Evolutionary conservation across 53 echinoderm and acorn worm genomes (phyloP), one percentile per base, ranked within the genome.

Genomic region (Mesocentrotus franciscanus): DNA sequence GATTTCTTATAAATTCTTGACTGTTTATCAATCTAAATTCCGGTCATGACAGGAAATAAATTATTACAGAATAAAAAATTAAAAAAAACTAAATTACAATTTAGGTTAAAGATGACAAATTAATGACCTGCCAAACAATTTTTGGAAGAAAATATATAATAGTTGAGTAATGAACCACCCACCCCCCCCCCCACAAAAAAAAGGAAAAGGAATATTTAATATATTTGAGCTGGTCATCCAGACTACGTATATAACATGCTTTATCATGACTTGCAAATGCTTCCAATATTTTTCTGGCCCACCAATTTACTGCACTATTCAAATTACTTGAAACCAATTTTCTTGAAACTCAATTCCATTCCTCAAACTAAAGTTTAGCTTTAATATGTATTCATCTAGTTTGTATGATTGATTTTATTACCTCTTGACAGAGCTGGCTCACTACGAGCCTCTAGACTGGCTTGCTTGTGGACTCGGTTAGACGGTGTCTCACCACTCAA

Each of bases 401-500:
- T 33, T 33, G 17, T 33, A 55, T 87, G 87, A 87, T 11, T 87
- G 87, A 87, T 66, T 91, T 61, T 62, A 71, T 96, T 87, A 99
- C 99, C 99, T 97, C 99, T 97, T 36, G 99, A 99, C 29, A 99
- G 96, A 42, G 99, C 99, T 42, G 99, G 99, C 89, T 99, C 99
- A 95, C 99, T 99, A 10, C 97, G 90, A 49, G 98, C 98, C 85
- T 98, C 98, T 42, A 96, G 96, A 92, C 97, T 98, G 93, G 94
- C 96, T 83, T 98, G 98, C 92, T 98, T 98, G 92, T 95, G 95
- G 72, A 97, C 79, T 76, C 96, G 95, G 70, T 94, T 96, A 16
- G 97, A 96, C 17, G 98, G 98, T 4, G 96, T 97, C 89, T 98
- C 98, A 64, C 96, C 96, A 87, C 98, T 98, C 30, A 97, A 95